Percentiles rank a stretch among this genome's conserved stretches.
phyloP scores from a whole-genome alignment of 2,113 vertebrate genomes.

The Bufo bufo region DNA sequence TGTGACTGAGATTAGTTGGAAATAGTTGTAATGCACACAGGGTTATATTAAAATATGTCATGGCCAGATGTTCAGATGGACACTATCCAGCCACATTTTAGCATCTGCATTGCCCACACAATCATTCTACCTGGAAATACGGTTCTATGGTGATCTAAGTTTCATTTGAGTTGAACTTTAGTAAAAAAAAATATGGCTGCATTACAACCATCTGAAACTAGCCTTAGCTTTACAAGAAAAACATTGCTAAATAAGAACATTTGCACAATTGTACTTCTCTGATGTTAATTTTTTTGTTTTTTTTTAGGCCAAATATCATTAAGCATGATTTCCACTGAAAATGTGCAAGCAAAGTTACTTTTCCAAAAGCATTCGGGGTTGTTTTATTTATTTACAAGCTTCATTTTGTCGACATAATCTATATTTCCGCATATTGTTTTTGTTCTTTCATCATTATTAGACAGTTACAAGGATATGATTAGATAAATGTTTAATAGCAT shows the following conservation, averaged over 20 bases:
- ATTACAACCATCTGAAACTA: not conserved
- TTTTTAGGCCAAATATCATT: too few relatives aligned
- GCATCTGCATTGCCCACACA: too few relatives aligned
- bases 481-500: conserved; percentile 43
- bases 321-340: not conserved
- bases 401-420: conserved; percentile 9
- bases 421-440: conserved; percentile 28
- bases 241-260: not conserved
- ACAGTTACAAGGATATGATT: conserved; percentile 37
- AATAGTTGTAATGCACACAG: too few relatives aligned
- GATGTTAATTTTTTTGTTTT: not conserved
- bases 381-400: conserved; percentile 22
- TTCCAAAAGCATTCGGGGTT: conserved; percentile 6
- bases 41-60: too few relatives aligned
- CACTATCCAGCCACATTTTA: too few relatives aligned
- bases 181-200: not conserved
- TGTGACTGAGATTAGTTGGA: too few relatives aligned
- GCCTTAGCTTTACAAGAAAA: too few relatives aligned
- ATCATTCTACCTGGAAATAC: not conserved
- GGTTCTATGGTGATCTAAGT: not conserved
- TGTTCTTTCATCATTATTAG: conserved; percentile 30
- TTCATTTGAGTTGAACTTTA: not conserved
- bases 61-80: too few relatives aligned
- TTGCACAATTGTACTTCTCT: not conserved
- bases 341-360: not conserved